These are phyloP conservation scores for Apostichopus parvimensis DNA, from an alignment of 35 echinoderm and acorn worm species.

Conservation along the genomic window DNA sequence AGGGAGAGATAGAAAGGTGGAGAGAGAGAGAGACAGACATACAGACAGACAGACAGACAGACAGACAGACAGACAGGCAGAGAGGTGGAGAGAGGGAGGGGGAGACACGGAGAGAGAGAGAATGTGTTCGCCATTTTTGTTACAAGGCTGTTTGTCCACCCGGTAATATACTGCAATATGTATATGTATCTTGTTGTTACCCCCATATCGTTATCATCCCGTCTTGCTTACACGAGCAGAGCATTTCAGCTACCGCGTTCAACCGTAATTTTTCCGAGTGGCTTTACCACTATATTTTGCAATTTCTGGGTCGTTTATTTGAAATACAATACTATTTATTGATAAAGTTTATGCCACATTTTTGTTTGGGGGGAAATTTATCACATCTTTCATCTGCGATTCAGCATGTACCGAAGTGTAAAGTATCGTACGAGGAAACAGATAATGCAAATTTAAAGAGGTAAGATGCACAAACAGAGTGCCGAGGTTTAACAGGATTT, in stretches of 20 bases:
- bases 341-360: neutral
- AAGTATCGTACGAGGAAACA: neutral
- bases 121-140: neutral
- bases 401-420: neutral
- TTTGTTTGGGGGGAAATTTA: neutral
- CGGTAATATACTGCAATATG: too few relatives aligned
- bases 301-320: conserved; percentile 18
- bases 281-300: neutral
- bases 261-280: neutral
- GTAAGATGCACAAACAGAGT: too few relatives aligned
- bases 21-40: neutral
- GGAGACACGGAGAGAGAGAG: neutral
- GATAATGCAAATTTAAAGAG: too few relatives aligned
- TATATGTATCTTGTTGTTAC: neutral
- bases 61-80: neutral
- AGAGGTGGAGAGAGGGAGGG: neutral
- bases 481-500: too few relatives aligned
- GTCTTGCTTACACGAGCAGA: neutral
- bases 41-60: neutral
- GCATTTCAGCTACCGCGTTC: neutral
- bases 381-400: neutral
- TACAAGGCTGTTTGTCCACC: too few relatives aligned
- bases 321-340: conserved; percentile 15
- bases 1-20: neutral
- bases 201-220: neutral